Conservation (phyloP, 2,797 vertebrate genomes). For the Lerista edwardsae region DNA sequence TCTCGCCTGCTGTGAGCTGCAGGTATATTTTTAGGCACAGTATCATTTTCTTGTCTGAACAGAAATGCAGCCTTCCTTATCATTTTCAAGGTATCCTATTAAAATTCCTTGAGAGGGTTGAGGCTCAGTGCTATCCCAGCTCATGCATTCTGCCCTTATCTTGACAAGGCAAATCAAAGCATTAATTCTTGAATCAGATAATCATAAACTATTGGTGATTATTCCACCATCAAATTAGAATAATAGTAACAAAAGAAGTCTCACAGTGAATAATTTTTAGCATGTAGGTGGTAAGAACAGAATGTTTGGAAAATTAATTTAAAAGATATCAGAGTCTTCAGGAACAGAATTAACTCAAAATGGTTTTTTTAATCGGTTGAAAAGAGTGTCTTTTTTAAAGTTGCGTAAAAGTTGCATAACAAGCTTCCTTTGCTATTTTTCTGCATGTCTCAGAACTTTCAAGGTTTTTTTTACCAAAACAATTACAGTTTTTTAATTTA, state of each 20-base stretch:
- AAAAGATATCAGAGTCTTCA: background rate
- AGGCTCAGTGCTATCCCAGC: conserved; percentile 40
- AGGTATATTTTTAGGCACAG: conserved; percentile 53
- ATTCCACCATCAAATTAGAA: conserved; percentile 42
- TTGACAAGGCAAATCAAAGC: conserved; percentile 54
- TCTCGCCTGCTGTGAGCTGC: conserved; percentile 57
- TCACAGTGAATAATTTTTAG: conserved; percentile 20
- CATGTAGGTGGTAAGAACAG: conserved; percentile 22
- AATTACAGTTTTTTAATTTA: background rate
- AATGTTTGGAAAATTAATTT: background rate
- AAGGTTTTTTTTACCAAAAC: background rate
- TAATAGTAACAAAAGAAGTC: background rate
- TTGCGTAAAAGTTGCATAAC: background rate
- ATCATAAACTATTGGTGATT: conserved; percentile 33
- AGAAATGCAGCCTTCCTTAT: conserved; percentile 33
- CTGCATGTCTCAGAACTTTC: background rate
- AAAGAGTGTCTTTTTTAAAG: background rate
- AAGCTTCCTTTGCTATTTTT: background rate
- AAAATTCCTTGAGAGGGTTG: conserved; percentile 34
- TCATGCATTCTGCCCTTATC: conserved; percentile 44
- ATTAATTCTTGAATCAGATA: conserved; percentile 52
- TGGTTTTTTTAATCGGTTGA: background rate
- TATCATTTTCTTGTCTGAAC: conserved; percentile 58
- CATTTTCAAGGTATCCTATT: conserved; percentile 37
- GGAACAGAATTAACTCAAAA: background rate